phyloP scores from a whole-genome alignment of 2,113 vertebrate species.

The Hyperopisus bebe region DNA sequence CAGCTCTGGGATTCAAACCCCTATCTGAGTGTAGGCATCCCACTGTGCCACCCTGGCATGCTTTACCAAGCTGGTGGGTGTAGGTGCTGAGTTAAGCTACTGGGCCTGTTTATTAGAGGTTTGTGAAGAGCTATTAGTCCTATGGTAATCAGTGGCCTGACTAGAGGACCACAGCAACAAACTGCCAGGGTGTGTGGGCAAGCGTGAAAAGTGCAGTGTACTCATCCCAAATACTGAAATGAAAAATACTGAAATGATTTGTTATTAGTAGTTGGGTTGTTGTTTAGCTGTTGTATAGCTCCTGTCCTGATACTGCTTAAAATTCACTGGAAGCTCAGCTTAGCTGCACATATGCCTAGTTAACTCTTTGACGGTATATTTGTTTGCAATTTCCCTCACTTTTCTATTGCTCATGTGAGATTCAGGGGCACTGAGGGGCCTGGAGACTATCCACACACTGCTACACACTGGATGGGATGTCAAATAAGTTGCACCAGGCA shows the following conservation, averaged over 20 bases:
- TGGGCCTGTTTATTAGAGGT: neutral
- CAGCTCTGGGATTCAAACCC: neutral
- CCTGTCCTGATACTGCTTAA: neutral
- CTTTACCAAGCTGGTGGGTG: neutral
- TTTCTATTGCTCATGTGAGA: neutral
- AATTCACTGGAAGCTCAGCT: neutral
- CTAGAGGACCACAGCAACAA: neutral
- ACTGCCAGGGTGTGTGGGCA: neutral
- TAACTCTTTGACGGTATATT: neutral
- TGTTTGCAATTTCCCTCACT: neutral
- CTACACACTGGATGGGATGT: neutral
- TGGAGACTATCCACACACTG: neutral
- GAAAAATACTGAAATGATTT: neutral
- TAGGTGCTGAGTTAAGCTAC: neutral
- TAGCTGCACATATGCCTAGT: neutral
- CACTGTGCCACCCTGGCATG: neutral
- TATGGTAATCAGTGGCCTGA: neutral
- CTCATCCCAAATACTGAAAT: neutral
- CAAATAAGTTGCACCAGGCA: neutral
- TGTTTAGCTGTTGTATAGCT: neutral
- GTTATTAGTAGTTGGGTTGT: neutral
- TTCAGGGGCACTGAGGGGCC: neutral
- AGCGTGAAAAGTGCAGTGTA: neutral
- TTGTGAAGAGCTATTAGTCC: neutral
- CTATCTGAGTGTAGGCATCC: neutral